phyloP scores from a whole-genome alignment of 2,888 invertebrate species.

The Cheilosia vernalis region DNA sequence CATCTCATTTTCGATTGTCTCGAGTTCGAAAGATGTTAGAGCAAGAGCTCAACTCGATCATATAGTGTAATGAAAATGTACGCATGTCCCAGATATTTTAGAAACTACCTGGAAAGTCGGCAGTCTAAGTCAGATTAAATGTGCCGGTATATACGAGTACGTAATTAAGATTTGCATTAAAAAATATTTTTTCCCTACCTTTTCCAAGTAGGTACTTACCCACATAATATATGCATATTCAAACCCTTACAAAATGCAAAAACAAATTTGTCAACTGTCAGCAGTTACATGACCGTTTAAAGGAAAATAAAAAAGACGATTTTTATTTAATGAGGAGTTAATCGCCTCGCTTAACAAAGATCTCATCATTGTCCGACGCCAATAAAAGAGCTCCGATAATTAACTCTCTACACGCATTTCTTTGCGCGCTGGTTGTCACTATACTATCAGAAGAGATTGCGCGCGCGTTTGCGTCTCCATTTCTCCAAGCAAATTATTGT shows the following conservation, averaged over 20 bases:
- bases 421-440: neutral
- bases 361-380: slow-evolving; percentile 14
- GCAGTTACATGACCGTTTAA: neutral
- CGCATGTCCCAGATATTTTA: no score
- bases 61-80: no score
- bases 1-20: no score
- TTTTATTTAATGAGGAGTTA: slow-evolving; percentile 52
- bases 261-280: neutral
- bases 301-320: neutral
- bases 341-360: slow-evolving; percentile 29
- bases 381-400: slow-evolving; percentile 27
- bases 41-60: no score
- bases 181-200: no score
- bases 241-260: neutral
- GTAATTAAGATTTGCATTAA: no score
- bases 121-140: no score
- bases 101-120: no score
- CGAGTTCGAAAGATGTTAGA: no score
- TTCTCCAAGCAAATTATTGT: slow-evolving; percentile 37
- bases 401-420: slow-evolving; percentile 41
- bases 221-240: neutral
- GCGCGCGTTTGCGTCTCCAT: slow-evolving; percentile 24
- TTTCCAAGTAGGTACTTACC: no score
- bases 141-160: no score
- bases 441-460: neutral